A percentile compares a stretch with the other conserved stretches of the same genome.
These are phyloP conservation scores for Caenorhabditis sulstoni DNA, from an alignment of 2,888 invertebrate species.

Conservation along the genomic window DNA sequence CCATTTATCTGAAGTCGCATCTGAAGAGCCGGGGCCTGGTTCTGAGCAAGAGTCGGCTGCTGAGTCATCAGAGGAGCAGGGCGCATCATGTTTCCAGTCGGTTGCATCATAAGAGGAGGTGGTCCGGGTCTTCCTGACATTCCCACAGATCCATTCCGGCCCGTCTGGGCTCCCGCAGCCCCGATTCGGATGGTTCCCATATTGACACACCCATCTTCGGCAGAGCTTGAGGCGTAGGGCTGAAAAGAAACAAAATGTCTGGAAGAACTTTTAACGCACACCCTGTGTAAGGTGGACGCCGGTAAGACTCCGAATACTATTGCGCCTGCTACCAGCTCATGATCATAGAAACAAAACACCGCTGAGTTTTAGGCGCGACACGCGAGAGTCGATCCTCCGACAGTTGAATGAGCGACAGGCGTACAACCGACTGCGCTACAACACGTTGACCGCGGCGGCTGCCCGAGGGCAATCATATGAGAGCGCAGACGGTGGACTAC, in stretches of 20 bases:
- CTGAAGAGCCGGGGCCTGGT: conserved; percentile 32
- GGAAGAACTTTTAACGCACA: conserved; percentile 62
- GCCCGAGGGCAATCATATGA: conserved; percentile 1
- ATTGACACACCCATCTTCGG: conserved; percentile 64
- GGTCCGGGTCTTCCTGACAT: conserved; percentile 47
- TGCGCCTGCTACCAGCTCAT: conserved; percentile 61
- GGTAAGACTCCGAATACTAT: conserved; percentile 59
- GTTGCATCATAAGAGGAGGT: conserved; percentile 58
- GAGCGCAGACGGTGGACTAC: not conserved
- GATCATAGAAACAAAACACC: conserved; percentile 53
- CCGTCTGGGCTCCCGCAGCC: not conserved
- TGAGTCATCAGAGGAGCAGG: conserved; percentile 40
- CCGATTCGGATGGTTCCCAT: conserved; percentile 78
- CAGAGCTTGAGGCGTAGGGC: conserved; percentile 6
- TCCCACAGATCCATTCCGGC: conserved; percentile 1
- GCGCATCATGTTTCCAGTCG: not conserved
- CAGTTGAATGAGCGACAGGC: not conserved
- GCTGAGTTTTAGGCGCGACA: conserved; percentile 43
- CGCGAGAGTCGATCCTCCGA: not conserved
- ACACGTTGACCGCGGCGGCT: not conserved
- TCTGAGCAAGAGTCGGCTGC: not conserved
- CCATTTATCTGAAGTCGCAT: conserved; percentile 56
- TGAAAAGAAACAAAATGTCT: conserved; percentile 8
- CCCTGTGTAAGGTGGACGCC: conserved; percentile 44
- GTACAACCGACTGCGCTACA: conserved; percentile 47